These are phyloP conservation scores for Gambusia affinis DNA, from an alignment of 2,113 vertebrate species.

Conservation along the genomic window DNA sequence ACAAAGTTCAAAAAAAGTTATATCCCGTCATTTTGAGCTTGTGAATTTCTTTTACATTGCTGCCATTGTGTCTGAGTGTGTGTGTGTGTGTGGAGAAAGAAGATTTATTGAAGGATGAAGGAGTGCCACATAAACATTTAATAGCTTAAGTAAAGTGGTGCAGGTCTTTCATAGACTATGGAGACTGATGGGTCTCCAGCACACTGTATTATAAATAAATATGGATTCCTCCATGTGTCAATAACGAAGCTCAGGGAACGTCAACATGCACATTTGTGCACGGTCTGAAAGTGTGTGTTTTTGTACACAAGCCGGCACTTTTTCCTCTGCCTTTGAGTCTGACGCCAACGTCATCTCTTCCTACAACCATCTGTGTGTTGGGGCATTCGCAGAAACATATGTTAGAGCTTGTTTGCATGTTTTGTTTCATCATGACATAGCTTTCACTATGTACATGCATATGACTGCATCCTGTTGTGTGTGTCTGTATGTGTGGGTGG, in stretches of 20 bases:
- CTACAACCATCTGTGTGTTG: slow-evolving; percentile 7
- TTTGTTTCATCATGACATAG: not conserved
- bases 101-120: slow-evolving; percentile 56
- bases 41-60: slow-evolving; percentile 18
- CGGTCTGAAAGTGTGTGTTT: slow-evolving; percentile 16
- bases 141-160: slow-evolving; percentile 74
- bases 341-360: slow-evolving; percentile 13
- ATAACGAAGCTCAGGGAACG: slow-evolving; percentile 52
- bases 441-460: not conserved
- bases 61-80: slow-evolving; percentile 1
- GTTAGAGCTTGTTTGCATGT: slow-evolving; percentile 1
- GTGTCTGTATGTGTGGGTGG: not conserved
- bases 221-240: slow-evolving; percentile 72
- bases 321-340: slow-evolving; percentile 16
- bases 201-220: slow-evolving; percentile 78
- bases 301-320: slow-evolving; percentile 26
- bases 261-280: slow-evolving; percentile 22
- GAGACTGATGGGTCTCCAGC: slow-evolving; percentile 68
- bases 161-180: slow-evolving; percentile 58
- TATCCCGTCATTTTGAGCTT: slow-evolving; percentile 4
- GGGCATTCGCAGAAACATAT: not conserved
- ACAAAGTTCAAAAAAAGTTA: not conserved
- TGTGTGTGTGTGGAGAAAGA: slow-evolving; percentile 20
- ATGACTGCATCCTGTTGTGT: not conserved
- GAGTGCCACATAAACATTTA: slow-evolving; percentile 75